These are phyloP conservation scores for Chironex yamaguchii DNA, from an alignment of 30 jellyfish, hydroid and myxozoan species.

Conservation along the genomic window DNA sequence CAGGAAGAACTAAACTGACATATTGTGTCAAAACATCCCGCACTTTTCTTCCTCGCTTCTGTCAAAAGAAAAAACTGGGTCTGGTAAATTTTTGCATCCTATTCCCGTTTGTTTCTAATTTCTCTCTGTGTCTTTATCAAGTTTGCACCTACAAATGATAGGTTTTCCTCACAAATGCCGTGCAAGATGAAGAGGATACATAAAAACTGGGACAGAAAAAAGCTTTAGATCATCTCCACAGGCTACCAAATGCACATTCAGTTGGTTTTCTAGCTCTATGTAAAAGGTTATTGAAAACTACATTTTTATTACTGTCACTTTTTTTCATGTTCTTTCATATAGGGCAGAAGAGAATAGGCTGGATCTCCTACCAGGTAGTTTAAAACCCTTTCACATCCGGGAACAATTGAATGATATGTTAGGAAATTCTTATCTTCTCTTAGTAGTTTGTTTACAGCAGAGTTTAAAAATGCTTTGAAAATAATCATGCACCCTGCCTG, in stretches of 20 bases:
- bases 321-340: slow-evolving; percentile 60
- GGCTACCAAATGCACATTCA: slow-evolving; percentile 73
- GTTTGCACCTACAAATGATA: slow-evolving; percentile 8
- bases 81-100: slow-evolving; percentile 39
- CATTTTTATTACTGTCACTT: slow-evolving; percentile 46
- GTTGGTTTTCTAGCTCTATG: slow-evolving; percentile 63
- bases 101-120: slow-evolving; percentile 25
- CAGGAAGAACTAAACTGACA: slow-evolving; percentile 39
- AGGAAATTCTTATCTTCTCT: neutral
- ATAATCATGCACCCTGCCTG: too few species aligned
- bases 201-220: slow-evolving; percentile 30
- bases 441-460: slow-evolving; percentile 16
- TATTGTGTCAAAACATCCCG: slow-evolving; percentile 43
- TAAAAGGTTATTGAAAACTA: slow-evolving; percentile 50
- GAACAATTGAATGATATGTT: slow-evolving; percentile 5
- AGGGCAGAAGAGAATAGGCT: slow-evolving; percentile 68
- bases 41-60: slow-evolving; percentile 31
- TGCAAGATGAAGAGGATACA: slow-evolving; percentile 61
- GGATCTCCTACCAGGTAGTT: slow-evolving; percentile 64
- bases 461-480: slow-evolving; percentile 36
- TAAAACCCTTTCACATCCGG: slow-evolving; percentile 44
- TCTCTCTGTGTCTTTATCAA: neutral
- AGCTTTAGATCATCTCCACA: slow-evolving; percentile 65
- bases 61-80: slow-evolving; percentile 52
- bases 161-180: slow-evolving; percentile 50